Evolutionary conservation across 2,797 vertebrate species (phyloP).

Genomic region (Pampus argenteus): DNA sequence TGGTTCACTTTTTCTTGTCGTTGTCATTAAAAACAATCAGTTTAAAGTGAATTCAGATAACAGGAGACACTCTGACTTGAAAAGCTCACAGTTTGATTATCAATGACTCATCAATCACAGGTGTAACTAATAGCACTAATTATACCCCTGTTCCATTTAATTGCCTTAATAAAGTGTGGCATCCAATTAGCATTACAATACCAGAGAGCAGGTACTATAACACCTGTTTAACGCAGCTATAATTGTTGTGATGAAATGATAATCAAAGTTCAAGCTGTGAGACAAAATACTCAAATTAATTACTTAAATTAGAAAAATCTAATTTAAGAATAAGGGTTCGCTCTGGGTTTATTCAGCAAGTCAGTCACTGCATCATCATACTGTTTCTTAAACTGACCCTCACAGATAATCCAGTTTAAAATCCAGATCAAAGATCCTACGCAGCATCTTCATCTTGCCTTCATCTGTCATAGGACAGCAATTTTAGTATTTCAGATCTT

Average conservation of each 20-base stretch:
- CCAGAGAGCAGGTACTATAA: not conserved
- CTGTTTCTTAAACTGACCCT: too few species aligned
- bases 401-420: not conserved
- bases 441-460: not conserved
- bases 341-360: not conserved
- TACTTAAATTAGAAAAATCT: too few species aligned
- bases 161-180: not conserved
- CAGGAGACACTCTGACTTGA: not conserved
- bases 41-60: not conserved
- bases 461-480: not conserved
- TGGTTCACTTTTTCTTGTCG: too few species aligned
- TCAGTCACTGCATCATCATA: not conserved
- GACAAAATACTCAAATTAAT: too few species aligned
- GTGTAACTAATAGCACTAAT: constrained; percentile 1
- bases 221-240: not conserved
- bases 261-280: too few species aligned
- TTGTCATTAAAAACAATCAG: too few species aligned
- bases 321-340: too few species aligned
- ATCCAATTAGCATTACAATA: not conserved
- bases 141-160: not conserved
- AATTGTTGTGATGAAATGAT: not conserved
- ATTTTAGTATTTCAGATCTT: not conserved
- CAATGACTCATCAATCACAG: too few species aligned
- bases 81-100: too few species aligned
- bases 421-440: not conserved